Conservation (phyloP, 2,888 invertebrate species). For the Athripsodes cinereus region DNA sequence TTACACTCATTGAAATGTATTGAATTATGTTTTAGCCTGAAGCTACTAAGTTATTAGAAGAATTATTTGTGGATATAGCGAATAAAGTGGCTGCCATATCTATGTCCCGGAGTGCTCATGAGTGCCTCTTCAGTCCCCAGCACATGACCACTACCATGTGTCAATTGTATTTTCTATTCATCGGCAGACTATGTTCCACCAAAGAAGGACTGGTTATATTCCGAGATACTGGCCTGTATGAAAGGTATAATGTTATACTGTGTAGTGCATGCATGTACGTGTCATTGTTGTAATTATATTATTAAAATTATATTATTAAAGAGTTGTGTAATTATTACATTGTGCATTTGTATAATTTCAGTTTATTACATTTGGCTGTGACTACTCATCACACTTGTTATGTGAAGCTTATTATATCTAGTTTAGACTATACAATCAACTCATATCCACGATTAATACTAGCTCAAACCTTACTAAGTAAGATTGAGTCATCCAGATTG, state of each 20-base stretch:
- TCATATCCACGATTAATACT: conserved; percentile 64
- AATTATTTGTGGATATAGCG: conserved; percentile 74
- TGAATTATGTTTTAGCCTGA: conserved; percentile 50
- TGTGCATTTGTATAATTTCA: conserved; percentile 40
- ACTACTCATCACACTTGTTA: conserved; percentile 86
- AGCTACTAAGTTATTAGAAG: conserved; percentile 64
- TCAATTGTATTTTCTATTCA: conserved; percentile 90
- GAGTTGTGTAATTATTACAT: too few species aligned
- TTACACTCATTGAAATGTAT: too few species aligned
- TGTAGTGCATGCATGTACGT: too few species aligned
- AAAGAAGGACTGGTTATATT: conserved; percentile 64
- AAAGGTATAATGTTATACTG: conserved; percentile 54
- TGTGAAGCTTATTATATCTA: conserved; percentile 87
- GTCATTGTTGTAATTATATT: too few species aligned
- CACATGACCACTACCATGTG: conserved; percentile 85
- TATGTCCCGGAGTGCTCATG: conserved; percentile 70
- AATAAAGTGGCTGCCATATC: conserved; percentile 67
- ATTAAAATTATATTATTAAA: too few species aligned
- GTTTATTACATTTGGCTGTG: conserved; percentile 72
- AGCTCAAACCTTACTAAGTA: conserved; percentile 52
- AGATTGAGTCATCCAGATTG: conserved; percentile 53
- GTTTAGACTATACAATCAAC: conserved; percentile 79
- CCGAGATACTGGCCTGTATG: conserved; percentile 67
- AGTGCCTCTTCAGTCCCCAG: conserved; percentile 82
- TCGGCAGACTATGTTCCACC: conserved; percentile 78